Base-by-base conservation (phyloP, 2,888 invertebrate species). In the Psylliodes chrysocephalus region DNA sequence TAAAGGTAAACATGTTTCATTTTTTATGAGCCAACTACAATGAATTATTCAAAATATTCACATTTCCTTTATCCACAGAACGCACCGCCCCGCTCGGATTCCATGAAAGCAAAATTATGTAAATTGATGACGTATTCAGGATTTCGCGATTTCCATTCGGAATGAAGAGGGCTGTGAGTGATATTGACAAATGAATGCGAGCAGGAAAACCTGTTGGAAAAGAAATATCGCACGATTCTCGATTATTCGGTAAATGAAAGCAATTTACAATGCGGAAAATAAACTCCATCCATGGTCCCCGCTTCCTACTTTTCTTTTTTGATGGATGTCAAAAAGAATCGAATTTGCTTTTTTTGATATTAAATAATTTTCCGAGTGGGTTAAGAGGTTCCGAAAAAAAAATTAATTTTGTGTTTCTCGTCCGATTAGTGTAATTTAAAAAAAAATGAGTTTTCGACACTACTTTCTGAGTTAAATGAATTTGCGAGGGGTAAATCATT, bases 181-280 rank as follows among this genome's bases (percentile, higher is more conserved):
- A 60, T 60, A 60, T 60, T 60, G 60, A 60, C 46, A 60, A 54
- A 60, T 53, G 60, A 55, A 55, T n/a, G 49, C 19, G 42, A 38
- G 30, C 49, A 49, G 17, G 54, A 54, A 28, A 54, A 54, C 55
- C 51, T 49, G 49, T 62, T 61, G 61, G 55, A 49, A 55, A 47
- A 49, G 61, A 61, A 55, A 55, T 55, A 62, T 62, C 30, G 42
- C 40, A 15, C 47, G 25, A 22, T 15, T n/a, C 40, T 49, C 30
- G 14, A 51, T 62, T 49, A 55, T 55, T 30, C 49, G 22, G 18
- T 38, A 55, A 53, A 60, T 54, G 35, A 60, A 52, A 44, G 53
- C 33, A 52, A 52, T 61, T 30, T 47, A 18, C 22, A 55, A 49
- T 33, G 42, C 25, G 42, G 40, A 40, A 55, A 54, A 61, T 61